Percentiles rank a stretch among this genome's conserved stretches.
These are phyloP conservation scores for Polietes domitor DNA, from an alignment of 2,888 invertebrate genomes.

Conservation along the genomic window DNA sequence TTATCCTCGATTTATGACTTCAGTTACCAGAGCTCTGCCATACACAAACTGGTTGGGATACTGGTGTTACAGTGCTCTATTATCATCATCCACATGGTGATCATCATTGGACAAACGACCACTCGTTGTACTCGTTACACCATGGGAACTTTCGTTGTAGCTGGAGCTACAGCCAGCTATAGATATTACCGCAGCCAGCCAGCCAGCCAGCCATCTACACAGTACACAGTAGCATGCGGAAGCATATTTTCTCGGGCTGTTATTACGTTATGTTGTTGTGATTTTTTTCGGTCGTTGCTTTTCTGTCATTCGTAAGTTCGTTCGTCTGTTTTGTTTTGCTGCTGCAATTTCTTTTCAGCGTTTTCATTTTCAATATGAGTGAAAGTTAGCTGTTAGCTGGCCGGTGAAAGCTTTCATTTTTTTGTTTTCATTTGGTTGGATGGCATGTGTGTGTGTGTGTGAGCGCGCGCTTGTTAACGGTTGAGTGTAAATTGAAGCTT, in stretches of 20 bases:
- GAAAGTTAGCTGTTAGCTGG: conserved; percentile 46
- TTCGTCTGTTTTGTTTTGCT: conserved; percentile 18
- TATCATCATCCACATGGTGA: neutral
- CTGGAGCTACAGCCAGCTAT: neutral
- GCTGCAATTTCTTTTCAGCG: conserved; percentile 18
- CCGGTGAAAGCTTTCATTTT: conserved; percentile 54
- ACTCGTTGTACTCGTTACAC: neutral
- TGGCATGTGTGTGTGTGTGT: neutral
- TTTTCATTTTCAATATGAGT: conserved; percentile 42
- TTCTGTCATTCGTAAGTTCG: neutral
- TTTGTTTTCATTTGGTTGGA: conserved; percentile 31
- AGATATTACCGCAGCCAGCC: neutral
- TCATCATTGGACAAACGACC: neutral
- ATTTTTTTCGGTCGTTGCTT: neutral
- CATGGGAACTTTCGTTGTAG: conserved; percentile 19
- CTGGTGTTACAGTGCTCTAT: neutral
- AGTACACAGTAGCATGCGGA: conserved; percentile 65
- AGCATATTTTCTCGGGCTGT: conserved; percentile 47
- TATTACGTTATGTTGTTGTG: conserved; percentile 62
- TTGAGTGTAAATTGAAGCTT: conserved; percentile 16
- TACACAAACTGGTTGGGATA: neutral
- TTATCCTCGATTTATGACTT: neutral
- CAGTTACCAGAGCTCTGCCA: neutral
- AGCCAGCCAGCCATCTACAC: too few species aligned
- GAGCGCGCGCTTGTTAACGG: neutral